These are phyloP conservation scores for Stratiomys singularior DNA, from an alignment of 2,888 invertebrate genomes.

Conservation along the genomic window DNA sequence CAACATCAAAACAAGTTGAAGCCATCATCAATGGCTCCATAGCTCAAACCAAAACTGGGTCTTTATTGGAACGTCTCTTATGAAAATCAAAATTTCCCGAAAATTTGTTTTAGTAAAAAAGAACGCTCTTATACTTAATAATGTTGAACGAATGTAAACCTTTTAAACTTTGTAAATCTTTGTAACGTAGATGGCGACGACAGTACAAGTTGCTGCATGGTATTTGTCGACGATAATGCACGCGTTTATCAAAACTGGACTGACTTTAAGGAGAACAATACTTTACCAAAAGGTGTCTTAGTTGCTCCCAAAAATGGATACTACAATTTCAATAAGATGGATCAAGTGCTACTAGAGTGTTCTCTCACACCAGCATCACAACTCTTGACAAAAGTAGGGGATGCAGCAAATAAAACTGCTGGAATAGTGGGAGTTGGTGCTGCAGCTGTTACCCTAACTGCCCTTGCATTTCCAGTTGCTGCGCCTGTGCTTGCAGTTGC, in stretches of 20 bases:
- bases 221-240: constrained; percentile 62
- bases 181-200: constrained; percentile 51
- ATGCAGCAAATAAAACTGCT: constrained; percentile 53
- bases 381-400: constrained; percentile 48
- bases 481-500: constrained; percentile 38
- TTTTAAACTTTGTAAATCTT: background rate
- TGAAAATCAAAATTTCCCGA: too few species aligned
- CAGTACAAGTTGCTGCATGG: constrained; percentile 60
- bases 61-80: too few species aligned
- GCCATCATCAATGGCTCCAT: too few species aligned
- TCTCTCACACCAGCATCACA: constrained; percentile 58
- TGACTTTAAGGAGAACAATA: constrained; percentile 64
- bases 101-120: too few species aligned
- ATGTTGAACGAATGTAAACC: background rate
- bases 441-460: constrained; percentile 21
- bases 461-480: constrained; percentile 27
- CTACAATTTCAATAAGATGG: constrained; percentile 56
- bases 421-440: constrained; percentile 29
- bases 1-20: too few species aligned
- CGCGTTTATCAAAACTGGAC: constrained; percentile 67
- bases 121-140: background rate
- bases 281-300: constrained; percentile 65
- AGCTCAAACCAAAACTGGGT: too few species aligned
- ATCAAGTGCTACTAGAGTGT: constrained; percentile 54
- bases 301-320: constrained; percentile 65